Evolutionary conservation across 2,797 vertebrate genomes (phyloP).

Genomic region (Microctenopoma stevenorrisi): DNA sequence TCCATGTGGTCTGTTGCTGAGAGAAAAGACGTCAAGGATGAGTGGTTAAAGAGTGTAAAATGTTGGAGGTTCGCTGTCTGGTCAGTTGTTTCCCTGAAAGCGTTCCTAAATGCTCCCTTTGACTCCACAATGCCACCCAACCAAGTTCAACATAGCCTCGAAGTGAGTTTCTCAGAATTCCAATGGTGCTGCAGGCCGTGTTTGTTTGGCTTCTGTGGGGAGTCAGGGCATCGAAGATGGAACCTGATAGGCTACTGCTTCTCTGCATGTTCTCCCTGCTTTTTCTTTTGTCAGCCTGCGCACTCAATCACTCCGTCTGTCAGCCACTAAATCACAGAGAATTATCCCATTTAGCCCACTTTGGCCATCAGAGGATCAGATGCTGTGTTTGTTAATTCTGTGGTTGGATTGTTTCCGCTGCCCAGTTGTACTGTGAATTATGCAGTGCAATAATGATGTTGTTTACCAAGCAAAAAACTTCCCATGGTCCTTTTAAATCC

Average conservation of each 20-base stretch:
- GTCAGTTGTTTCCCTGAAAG: constrained; percentile 43
- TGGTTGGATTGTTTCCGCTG: constrained; percentile 48
- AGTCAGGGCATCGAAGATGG: constrained; percentile 48
- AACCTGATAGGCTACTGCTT: constrained; percentile 59
- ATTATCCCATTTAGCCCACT: constrained; percentile 66
- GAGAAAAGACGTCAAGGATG: constrained; percentile 33
- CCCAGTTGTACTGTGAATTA: constrained; percentile 31
- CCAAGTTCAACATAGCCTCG: constrained; percentile 53
- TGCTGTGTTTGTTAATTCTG: constrained; percentile 51
- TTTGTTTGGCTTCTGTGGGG: constrained; percentile 77
- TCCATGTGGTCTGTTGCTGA: constrained; percentile 26
- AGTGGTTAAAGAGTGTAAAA: constrained; percentile 41
- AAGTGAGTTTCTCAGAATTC: constrained; percentile 65
- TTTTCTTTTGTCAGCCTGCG: constrained; percentile 2
- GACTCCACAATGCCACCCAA: constrained; percentile 41
- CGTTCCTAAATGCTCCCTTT: constrained; percentile 28
- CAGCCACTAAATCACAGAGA: constrained; percentile 57
- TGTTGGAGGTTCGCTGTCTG: constrained; percentile 36
- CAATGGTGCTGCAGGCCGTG: constrained; percentile 58
- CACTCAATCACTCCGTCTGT: constrained; percentile 11
- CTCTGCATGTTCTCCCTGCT: constrained; percentile 24
- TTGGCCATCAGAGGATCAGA: constrained; percentile 34
- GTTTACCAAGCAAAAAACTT: constrained; percentile 29
- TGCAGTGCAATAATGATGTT: constrained; percentile 5
- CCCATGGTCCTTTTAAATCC: constrained; percentile 33